phyloP scores from a whole-genome alignment of 2,113 vertebrate species.

The Jaculus jaculus region DNA sequence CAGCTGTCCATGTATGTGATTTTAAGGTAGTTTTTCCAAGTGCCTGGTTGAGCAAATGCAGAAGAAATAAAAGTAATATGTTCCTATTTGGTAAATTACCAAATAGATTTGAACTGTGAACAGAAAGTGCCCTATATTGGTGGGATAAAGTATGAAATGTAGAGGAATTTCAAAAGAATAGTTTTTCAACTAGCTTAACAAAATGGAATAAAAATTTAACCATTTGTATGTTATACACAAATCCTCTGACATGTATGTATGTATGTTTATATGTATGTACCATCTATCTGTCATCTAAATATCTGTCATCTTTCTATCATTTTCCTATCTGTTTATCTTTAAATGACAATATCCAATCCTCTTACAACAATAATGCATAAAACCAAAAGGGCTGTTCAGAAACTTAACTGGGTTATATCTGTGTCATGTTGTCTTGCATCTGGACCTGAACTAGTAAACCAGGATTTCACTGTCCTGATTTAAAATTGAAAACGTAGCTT shows the following conservation, averaged over 20 bases:
- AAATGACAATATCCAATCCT: not conserved
- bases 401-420: not conserved
- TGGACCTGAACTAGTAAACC: not conserved
- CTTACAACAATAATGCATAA: not conserved
- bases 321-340: no score
- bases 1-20: slow-evolving; percentile 23
- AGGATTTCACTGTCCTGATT: not conserved
- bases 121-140: not conserved
- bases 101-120: slow-evolving; percentile 36
- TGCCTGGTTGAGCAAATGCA: slow-evolving; percentile 35
- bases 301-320: no score
- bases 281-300: no score
- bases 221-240: not conserved
- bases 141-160: not conserved
- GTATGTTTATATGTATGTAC: not conserved
- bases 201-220: not conserved
- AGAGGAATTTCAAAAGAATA: not conserved
- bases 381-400: not conserved
- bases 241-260: not conserved
- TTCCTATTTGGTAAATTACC: slow-evolving; percentile 53
- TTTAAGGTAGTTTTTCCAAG: slow-evolving; percentile 32
- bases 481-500: slow-evolving; percentile 4
- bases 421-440: not conserved
- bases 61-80: slow-evolving; percentile 34
- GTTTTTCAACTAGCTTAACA: not conserved